A percentile compares a stretch with the other conserved stretches of the same genome.
phyloP scores from a whole-genome alignment of 2,888 invertebrate genomes.

The Serripes groenlandicus region DNA sequence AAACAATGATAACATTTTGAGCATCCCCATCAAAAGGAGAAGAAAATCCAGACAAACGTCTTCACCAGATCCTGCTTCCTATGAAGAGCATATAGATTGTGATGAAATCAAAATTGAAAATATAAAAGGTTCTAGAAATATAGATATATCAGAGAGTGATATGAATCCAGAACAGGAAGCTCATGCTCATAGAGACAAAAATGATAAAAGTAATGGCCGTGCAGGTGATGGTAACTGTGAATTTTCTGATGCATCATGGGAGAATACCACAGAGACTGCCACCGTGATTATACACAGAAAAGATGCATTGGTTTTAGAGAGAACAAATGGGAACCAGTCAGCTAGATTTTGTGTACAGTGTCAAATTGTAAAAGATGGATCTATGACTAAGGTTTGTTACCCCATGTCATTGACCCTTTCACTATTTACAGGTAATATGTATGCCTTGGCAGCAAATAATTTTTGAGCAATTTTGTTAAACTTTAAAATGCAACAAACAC shows the following conservation, averaged over 20 bases:
- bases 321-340: background rate
- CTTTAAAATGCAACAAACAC: no score
- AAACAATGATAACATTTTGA: no score
- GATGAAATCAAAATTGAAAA: no score
- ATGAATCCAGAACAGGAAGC: no score
- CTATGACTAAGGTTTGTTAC: background rate
- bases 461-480: background rate
- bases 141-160: no score
- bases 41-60: no score
- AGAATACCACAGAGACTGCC: slow-evolving; percentile 10
- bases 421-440: background rate
- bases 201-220: no score
- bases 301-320: slow-evolving; percentile 17
- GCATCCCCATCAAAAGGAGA: no score
- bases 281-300: slow-evolving; percentile 13
- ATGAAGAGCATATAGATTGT: no score
- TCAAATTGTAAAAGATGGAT: background rate
- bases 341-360: slow-evolving; percentile 15
- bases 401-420: background rate
- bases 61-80: no score
- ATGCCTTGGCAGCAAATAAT: background rate
- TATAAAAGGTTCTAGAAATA: no score
- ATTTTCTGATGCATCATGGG: slow-evolving; percentile 16
- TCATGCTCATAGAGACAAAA: no score
- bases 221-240: background rate